Percentiles rank a stretch among this genome's conserved stretches.
phyloP scores from a whole-genome alignment of 2,888 invertebrate species.

The Cancer borealis region DNA sequence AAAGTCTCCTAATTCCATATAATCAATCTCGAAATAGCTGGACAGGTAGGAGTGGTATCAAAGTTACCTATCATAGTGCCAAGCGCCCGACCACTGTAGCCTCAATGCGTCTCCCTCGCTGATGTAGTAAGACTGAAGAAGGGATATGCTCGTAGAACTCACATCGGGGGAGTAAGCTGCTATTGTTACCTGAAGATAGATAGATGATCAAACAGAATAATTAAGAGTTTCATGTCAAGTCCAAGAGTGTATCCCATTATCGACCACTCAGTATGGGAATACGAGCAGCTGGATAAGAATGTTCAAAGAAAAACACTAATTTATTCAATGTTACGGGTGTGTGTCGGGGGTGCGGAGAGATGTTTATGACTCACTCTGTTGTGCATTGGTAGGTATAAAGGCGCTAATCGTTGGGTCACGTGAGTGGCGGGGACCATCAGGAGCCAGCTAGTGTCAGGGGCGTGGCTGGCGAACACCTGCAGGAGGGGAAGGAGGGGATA shows the following conservation, averaged over 20 bases:
- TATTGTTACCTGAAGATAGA: neutral
- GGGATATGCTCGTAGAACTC: neutral
- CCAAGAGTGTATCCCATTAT: too few species aligned
- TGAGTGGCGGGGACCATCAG: constrained; percentile 6
- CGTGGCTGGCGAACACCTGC: constrained; percentile 34
- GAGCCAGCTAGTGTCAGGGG: constrained; percentile 43
- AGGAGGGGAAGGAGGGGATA: neutral
- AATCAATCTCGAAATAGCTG: too few species aligned
- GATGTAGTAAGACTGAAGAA: neutral
- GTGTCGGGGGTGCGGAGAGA: too few species aligned
- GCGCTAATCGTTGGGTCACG: neutral
- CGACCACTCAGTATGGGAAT: too few species aligned
- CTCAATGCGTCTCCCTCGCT: neutral
- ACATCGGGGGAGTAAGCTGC: neutral
- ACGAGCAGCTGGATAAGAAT: too few species aligned
- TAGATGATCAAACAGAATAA: neutral
- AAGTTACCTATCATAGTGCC: neutral
- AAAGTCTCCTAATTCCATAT: too few species aligned
- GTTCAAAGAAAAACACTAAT: too few species aligned
- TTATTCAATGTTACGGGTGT: too few species aligned
- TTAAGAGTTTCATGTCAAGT: neutral
- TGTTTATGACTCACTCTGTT: constrained; percentile 34
- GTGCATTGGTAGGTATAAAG: constrained; percentile 33
- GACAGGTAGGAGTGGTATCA: too few species aligned
- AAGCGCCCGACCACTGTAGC: neutral